Evolutionary conservation across 1,140 invertebrate species (phyloP).

Genomic region (Thaumatotibia leucotreta): DNA sequence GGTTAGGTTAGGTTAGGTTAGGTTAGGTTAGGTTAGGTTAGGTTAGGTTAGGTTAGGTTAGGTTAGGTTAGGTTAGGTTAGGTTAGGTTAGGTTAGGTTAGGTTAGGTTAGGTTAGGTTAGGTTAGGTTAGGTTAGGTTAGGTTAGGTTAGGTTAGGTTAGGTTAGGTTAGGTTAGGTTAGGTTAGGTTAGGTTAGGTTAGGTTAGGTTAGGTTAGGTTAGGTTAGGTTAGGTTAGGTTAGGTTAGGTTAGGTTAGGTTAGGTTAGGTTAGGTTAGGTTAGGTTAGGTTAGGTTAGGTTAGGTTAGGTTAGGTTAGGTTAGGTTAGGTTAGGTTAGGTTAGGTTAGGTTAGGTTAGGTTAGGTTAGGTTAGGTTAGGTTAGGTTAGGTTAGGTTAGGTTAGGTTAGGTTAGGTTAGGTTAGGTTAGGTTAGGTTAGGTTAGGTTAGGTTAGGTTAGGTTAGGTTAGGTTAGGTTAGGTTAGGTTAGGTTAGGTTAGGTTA

Average conservation of each 20-base stretch:
- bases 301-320: constrained; percentile 27
- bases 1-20: background rate
- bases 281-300: constrained; percentile 31
- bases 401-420: constrained; percentile 24
- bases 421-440: constrained; percentile 20
- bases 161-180: constrained; percentile 14
- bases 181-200: constrained; percentile 10
- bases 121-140: constrained; percentile 12
- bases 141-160: constrained; percentile 12
- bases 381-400: constrained; percentile 20
- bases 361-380: constrained; percentile 19
- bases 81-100: constrained; percentile 1
- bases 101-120: constrained; percentile 11
- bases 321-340: constrained; percentile 24
- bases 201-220: constrained; percentile 14
- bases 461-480: constrained; percentile 28
- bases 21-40: constrained; percentile 13
- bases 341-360: constrained; percentile 20
- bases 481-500: constrained; percentile 27
- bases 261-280: constrained; percentile 33
- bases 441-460: constrained; percentile 26
- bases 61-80: constrained; percentile 15
- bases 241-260: constrained; percentile 27
- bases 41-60: constrained; percentile 14
- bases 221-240: constrained; percentile 28